phyloP scores from a whole-genome alignment of 2,113 vertebrate species.

The Heloderma charlesbogerti region DNA sequence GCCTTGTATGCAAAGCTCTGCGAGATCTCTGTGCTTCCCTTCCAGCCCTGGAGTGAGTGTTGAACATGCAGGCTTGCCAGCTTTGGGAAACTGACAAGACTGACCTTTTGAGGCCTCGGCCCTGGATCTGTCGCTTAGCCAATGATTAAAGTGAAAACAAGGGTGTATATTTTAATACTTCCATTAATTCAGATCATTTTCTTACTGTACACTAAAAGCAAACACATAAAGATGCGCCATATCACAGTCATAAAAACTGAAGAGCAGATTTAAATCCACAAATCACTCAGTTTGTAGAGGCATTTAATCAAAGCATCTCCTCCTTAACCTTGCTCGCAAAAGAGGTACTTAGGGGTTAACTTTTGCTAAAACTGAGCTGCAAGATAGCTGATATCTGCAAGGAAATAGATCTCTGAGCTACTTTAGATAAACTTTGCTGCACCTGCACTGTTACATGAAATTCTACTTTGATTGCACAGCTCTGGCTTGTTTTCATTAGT shows the following conservation, averaged over 20 bases:
- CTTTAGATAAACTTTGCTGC: neutral
- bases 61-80: neutral
- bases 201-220: neutral
- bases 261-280: neutral
- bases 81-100: neutral
- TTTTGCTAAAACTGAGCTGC: neutral
- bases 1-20: neutral
- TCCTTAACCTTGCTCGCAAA: neutral
- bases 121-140: neutral
- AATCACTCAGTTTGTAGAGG: neutral
- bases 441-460: neutral
- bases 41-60: slow-evolving; percentile 2
- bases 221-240: neutral
- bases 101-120: neutral
- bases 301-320: neutral
- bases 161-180: neutral
- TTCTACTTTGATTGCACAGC: neutral
- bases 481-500: neutral
- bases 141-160: neutral
- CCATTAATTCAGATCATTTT: neutral
- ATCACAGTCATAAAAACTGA: neutral
- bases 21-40: neutral
- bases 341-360: neutral
- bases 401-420: neutral
- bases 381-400: neutral